Base-by-base conservation (phyloP, 1,140 invertebrate species). In the Stenopsyche tienmushanensis region DNA sequence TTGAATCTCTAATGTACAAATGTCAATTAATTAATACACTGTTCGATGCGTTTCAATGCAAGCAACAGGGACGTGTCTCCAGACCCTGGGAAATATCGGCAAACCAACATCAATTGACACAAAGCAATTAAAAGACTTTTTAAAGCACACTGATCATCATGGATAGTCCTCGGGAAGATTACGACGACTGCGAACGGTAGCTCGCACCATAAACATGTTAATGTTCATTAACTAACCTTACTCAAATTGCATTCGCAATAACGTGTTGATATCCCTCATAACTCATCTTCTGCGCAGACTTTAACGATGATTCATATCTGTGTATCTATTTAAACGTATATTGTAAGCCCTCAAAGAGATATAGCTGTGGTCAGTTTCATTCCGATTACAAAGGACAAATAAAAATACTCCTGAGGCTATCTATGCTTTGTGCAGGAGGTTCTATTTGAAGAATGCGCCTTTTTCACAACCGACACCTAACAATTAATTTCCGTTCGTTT, bases 121-220 rank as follows among this genome's bases (percentile, higher is more conserved):
- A 17, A 25, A 44, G 55, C 55, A 58, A 58, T 58, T 58, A 58
- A 58, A 58, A 47, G 44, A 8, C 8, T 18, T 9, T 47, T 8
- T 47, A 34, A 7, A 7, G 5, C 13, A 34, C 5, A 34, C 5
- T 13, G 5, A 13, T 34, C 29, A 34, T 34, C 29, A 13, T 34
- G 29, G 29, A 34, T 34, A 13, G 29, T 34, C 5, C 29, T 13
- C 5, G 29, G 29, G 24, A 34, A 20, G 26, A 13, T 25, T n/a
- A 29, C n/a, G 29, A 7, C 20, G 26, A 15, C 26, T 34, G 3
- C 17, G 9, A 34, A 5, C 5, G 29, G 5, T 34, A 34, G 5
- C 29, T 25, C 24, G 21, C n/a, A 1, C 54, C 34, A 65, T 65
- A 65, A 65, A 65, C 63, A 65, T 65, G 63, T 18, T 65, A 65